These are phyloP conservation scores for Orthonyx spaldingii DNA, from an alignment of 2,113 vertebrate species.

Conservation along the genomic window DNA sequence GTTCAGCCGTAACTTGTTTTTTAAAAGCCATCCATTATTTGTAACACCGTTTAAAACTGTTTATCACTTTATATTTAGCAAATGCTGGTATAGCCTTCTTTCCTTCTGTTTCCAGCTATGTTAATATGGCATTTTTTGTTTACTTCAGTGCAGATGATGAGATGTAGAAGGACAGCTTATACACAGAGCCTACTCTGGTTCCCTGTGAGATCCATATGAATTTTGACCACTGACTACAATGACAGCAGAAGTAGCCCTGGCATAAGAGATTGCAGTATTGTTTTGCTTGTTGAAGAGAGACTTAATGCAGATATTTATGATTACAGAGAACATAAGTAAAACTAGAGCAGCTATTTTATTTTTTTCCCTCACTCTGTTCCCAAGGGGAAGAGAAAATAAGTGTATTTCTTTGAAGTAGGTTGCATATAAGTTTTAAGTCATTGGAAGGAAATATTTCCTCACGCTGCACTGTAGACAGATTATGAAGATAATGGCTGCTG, in stretches of 20 bases:
- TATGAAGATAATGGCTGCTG: not conserved
- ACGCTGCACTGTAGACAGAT: not conserved
- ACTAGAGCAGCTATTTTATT: not conserved
- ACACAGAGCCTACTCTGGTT: not conserved
- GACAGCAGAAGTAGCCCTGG: not conserved
- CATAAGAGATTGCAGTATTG: not conserved
- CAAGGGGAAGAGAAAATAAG: not conserved
- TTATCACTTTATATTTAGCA: slow-evolving; percentile 2
- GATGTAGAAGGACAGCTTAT: not conserved
- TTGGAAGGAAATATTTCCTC: not conserved
- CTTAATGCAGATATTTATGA: slow-evolving; percentile 11
- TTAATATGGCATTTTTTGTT: slow-evolving; percentile 16
- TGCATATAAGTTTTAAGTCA: slow-evolving; percentile 12
- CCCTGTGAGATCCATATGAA: not conserved
- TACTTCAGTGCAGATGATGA: slow-evolving; percentile 17
- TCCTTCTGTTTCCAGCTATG: slow-evolving; percentile 37
- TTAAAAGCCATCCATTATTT: not conserved
- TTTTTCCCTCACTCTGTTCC: not conserved
- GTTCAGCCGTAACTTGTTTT: not conserved
- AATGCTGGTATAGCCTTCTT: slow-evolving; percentile 4
- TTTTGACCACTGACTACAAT: slow-evolving; percentile 28
- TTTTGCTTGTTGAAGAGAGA: not conserved
- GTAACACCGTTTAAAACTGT: not conserved
- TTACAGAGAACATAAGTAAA: slow-evolving; percentile 33
- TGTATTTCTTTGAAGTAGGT: not conserved